Conservation (phyloP, 2,888 invertebrate genomes). For the Aradus depressus region DNA sequence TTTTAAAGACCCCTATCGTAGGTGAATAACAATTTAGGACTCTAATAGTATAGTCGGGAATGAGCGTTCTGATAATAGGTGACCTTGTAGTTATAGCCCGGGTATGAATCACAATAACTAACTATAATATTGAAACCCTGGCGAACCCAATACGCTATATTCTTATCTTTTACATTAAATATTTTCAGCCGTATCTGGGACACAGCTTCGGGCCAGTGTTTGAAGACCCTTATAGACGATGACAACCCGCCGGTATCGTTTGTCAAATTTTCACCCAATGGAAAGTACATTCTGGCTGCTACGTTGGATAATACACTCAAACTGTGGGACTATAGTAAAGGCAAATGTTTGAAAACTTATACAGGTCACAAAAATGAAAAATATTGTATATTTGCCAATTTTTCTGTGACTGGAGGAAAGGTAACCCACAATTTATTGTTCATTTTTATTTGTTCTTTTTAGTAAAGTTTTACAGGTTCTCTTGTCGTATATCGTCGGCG, state of each 20-base stretch:
- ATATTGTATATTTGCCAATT: slow-evolving; percentile 99
- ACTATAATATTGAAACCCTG: too few relatives aligned
- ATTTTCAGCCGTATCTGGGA: slow-evolving; percentile 95
- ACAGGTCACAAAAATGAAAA: slow-evolving; percentile 98
- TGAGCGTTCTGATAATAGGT: too few relatives aligned
- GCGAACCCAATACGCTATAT: too few relatives aligned
- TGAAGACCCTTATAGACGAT: slow-evolving; percentile 97
- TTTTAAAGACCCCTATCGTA: too few relatives aligned
- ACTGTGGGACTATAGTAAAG: slow-evolving; percentile 98
- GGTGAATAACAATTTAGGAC: too few relatives aligned
- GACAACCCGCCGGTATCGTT: slow-evolving; percentile 99
- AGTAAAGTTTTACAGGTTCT: too few relatives aligned
- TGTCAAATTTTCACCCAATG: slow-evolving; percentile 99
- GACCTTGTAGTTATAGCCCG: too few relatives aligned
- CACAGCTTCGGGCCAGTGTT: slow-evolving; percentile 95
- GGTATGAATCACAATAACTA: too few relatives aligned
- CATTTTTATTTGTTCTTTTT: too few relatives aligned
- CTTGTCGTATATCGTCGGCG: too few relatives aligned
- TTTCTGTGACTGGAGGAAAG: slow-evolving; percentile 99
- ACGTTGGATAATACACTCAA: slow-evolving; percentile 97
- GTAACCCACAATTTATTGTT: slow-evolving; percentile 40
- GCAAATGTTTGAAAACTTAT: slow-evolving; percentile 96
- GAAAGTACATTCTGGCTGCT: slow-evolving; percentile 96
- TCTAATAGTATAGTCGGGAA: too few relatives aligned
- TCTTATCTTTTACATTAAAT: too few relatives aligned